Evolutionary conservation across 2,888 invertebrate genomes (phyloP).

Genomic region (Amiota communis): DNA sequence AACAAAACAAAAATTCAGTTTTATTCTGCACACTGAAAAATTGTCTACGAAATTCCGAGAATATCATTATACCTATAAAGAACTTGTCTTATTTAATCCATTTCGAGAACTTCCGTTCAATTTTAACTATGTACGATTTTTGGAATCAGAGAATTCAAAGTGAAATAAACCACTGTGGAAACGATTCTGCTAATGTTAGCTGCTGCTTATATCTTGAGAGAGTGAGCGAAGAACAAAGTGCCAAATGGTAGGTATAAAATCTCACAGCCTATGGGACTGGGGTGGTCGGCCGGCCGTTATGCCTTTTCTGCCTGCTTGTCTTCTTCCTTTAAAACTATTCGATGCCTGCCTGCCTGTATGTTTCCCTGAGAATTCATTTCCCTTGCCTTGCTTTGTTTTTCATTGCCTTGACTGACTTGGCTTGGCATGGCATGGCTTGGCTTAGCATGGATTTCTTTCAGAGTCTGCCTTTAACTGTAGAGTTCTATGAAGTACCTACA

Average conservation of each 20-base stretch:
- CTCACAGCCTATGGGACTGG: slow-evolving; percentile 14
- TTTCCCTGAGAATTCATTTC: not conserved
- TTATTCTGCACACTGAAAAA: too few species aligned
- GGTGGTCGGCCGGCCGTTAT: not conserved
- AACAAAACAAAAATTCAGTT: too few species aligned
- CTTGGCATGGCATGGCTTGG: not conserved
- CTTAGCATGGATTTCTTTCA: not conserved
- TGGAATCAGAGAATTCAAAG: too few species aligned
- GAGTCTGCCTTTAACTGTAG: not conserved
- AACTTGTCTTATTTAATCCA: too few species aligned
- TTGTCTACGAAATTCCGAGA: too few species aligned
- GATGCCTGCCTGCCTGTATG: not conserved
- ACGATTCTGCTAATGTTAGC: not conserved
- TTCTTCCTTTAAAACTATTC: not conserved
- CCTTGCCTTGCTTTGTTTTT: slow-evolving; percentile 2
- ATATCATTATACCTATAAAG: too few species aligned
- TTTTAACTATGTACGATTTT: too few species aligned
- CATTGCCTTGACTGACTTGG: not conserved
- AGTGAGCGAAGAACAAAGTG: slow-evolving; percentile 49
- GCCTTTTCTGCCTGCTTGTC: slow-evolving; percentile 7
- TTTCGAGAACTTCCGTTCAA: too few species aligned
- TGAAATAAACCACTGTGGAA: too few species aligned
- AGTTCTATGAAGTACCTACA: slow-evolving; percentile 5
- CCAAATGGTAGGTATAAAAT: slow-evolving; percentile 42
- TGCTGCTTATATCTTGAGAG: slow-evolving; percentile 9